phyloP scores from a whole-genome alignment of 2,113 vertebrate genomes.

The Sceloporus tristichus region DNA sequence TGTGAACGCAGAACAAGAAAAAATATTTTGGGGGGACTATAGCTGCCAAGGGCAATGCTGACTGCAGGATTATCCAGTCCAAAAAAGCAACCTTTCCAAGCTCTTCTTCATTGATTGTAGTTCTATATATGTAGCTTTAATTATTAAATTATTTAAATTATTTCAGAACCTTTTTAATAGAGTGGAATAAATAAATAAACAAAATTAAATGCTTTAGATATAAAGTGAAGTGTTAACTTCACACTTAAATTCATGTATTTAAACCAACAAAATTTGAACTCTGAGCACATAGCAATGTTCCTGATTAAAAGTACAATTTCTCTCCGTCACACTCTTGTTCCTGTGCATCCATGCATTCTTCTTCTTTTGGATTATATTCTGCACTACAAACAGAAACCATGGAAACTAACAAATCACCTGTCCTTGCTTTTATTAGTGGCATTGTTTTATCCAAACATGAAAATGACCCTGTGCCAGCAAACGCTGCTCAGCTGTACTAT shows the following conservation, averaged over 20 bases:
- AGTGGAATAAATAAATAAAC: neutral
- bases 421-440: slow-evolving; percentile 57
- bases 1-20: no score
- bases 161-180: neutral
- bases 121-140: neutral
- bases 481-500: slow-evolving; percentile 49
- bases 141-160: neutral
- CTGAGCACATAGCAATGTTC: slow-evolving; percentile 5
- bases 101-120: neutral
- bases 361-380: slow-evolving; percentile 48
- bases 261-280: neutral
- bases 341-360: neutral
- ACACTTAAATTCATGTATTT: neutral
- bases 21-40: no score
- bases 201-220: neutral
- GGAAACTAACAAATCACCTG: slow-evolving; percentile 69
- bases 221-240: slow-evolving; percentile 24
- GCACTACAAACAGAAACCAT: slow-evolving; percentile 72
- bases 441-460: slow-evolving; percentile 75
- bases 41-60: neutral
- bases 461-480: slow-evolving; percentile 54
- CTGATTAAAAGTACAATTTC: slow-evolving; percentile 24
- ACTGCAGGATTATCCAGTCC: neutral
- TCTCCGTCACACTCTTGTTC: neutral
- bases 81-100: neutral